Evolutionary conservation across 2,113 vertebrate genomes (phyloP), one percentile per base, ranked within the genome.

Genomic region (Polypterus bichir): DNA sequence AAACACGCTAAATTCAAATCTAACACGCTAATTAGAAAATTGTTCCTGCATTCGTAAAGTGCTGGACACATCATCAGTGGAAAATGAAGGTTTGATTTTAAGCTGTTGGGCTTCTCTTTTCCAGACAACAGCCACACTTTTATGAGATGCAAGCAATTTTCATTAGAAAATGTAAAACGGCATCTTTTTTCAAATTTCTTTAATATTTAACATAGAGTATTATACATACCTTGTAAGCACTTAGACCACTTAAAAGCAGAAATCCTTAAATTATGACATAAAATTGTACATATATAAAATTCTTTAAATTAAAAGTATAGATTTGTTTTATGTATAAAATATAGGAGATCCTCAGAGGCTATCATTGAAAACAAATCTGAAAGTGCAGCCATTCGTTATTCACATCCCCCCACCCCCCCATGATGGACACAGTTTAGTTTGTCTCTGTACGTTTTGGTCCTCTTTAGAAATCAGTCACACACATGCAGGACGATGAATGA

Each of bases 331-430:
- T 90, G 84, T 90, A 91, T 88, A 92, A 27, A 91, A 94, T 89
- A 89, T 87, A 86, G 86, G 69, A 77, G 76, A 82, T 79, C 70
- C 79, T 84, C 59, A 79, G 75, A 72, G 74, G 76, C 74, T 81
- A 80, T 83, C 81, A 72, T 72, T 76, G 76, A 92, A 75, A 91
- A 88, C 85, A 92, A 89, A 91, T 86, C 81, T 79, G 83, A 91
- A 83, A 87, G 83, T 86, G 86, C 86, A 82, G 77, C 68, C 65
- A 74, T 64, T 75, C 65, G 70, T 66, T 67, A 66, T 67, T 70
- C 71, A 27, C 27, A 62, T 79, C 73, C 66, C 68, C 71, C 27
- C 27, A 27, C 27, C 27, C 27, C 27, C 27, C 27, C 27, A 27
- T 27, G 27, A 74, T 77, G 68, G 62, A 76, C 73, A 77, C 67